Evolutionary conservation across 2,888 invertebrate genomes (phyloP).

Genomic region (Torymus aiolomorphi): DNA sequence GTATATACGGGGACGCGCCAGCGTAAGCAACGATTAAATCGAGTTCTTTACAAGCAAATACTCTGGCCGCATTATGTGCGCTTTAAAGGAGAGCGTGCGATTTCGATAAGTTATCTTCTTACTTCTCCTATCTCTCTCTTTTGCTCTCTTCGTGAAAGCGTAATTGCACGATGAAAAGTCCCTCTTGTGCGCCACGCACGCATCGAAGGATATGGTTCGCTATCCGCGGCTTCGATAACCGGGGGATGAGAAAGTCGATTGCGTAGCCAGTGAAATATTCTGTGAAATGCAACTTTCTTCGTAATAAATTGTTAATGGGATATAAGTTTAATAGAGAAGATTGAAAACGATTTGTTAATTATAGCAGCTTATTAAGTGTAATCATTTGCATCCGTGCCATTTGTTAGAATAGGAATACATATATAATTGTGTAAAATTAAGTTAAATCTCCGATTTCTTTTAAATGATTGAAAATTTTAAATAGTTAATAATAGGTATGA

Average conservation of each 20-base stretch:
- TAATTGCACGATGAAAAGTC: constrained; percentile 62
- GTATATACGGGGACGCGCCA: background rate
- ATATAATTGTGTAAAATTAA: too few relatives aligned
- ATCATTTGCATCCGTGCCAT: too few relatives aligned
- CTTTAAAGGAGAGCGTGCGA: constrained; percentile 41
- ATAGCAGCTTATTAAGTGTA: too few relatives aligned
- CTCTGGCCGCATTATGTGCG: background rate
- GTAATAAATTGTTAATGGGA: background rate
- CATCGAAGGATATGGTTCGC: background rate
- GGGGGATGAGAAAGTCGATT: constrained; percentile 42
- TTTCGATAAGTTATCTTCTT: constrained; percentile 44
- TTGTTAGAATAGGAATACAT: too few relatives aligned
- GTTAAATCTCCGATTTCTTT: too few relatives aligned
- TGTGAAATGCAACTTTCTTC: constrained; percentile 22
- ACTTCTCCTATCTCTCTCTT: background rate
- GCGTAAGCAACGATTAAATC: constrained; percentile 27
- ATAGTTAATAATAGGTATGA: too few relatives aligned
- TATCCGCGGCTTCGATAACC: constrained; percentile 49
- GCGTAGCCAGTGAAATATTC: background rate
- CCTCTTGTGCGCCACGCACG: constrained; percentile 52
- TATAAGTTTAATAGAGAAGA: background rate
- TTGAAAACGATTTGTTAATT: background rate
- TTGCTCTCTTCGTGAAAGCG: constrained; percentile 41
- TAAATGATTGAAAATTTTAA: too few relatives aligned
- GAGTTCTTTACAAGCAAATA: constrained; percentile 35